phyloP scores from a whole-genome alignment of 2,888 invertebrate species.

The Andrena minutula region DNA sequence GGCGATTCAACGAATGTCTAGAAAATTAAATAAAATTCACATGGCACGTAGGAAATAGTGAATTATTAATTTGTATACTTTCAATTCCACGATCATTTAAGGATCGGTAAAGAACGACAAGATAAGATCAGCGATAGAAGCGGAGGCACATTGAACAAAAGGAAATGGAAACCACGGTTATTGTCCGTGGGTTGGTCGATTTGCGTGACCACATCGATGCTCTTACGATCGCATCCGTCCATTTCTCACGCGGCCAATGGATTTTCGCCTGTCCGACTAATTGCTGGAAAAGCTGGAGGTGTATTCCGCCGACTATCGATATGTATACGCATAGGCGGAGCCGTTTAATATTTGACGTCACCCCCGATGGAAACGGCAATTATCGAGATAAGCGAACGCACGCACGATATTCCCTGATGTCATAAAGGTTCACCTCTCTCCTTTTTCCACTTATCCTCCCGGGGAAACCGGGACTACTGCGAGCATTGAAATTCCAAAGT shows the following conservation, averaged over 20 bases:
- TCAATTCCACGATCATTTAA: constrained; percentile 26
- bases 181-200: constrained; percentile 58
- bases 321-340: constrained; percentile 67
- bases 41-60: too few species aligned
- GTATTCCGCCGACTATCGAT: constrained; percentile 68
- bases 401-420: constrained; percentile 72
- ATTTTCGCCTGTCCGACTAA: constrained; percentile 75
- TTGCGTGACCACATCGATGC: constrained; percentile 68
- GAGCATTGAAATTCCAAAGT: constrained; percentile 69
- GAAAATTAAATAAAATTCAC: too few species aligned
- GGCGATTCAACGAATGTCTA: too few species aligned
- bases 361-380: constrained; percentile 78
- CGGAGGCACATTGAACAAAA: constrained; percentile 8
- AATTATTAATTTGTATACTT: constrained; percentile 28
- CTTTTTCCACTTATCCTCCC: constrained; percentile 61
- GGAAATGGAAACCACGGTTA: constrained; percentile 53
- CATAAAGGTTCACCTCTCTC: constrained; percentile 70
- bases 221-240: constrained; percentile 61
- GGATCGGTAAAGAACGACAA: background rate
- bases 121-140: constrained; percentile 58
- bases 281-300: constrained; percentile 73
- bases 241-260: constrained; percentile 74
- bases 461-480: constrained; percentile 48
- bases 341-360: constrained; percentile 78
- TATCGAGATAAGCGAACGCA: constrained; percentile 77